These are phyloP conservation scores for Aphis craccivora DNA, from an alignment of 1,140 invertebrate genomes.

Conservation along the genomic window DNA sequence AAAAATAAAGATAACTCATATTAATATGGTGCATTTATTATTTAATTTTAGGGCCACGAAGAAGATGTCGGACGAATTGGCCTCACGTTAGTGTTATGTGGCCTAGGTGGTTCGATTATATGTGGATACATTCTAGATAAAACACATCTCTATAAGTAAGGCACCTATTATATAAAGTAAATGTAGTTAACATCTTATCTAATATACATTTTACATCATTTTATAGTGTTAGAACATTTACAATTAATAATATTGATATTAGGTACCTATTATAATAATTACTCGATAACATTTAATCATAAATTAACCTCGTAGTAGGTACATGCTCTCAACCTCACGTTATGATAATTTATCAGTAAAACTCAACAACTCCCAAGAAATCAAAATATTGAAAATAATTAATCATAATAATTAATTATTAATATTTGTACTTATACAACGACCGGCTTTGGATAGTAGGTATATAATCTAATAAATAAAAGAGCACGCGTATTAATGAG, in stretches of 20 bases:
- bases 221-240: background rate
- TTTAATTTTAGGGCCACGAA: conserved; percentile 70
- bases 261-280: background rate
- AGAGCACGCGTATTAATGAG: background rate
- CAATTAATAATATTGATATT: too few species aligned
- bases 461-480: too few species aligned
- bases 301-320: background rate
- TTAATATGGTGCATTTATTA: conserved; percentile 66
- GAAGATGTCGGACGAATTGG: conserved; percentile 86
- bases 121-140: conserved; percentile 87
- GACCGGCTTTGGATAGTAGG: background rate
- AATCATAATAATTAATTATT: background rate
- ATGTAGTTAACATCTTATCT: background rate
- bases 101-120: conserved; percentile 87
- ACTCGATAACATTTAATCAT: background rate
- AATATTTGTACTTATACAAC: background rate
- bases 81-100: conserved; percentile 84
- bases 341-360: background rate
- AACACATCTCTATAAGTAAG: conserved; percentile 81
- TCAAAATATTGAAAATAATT: background rate
- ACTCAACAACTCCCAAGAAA: background rate
- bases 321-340: background rate
- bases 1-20: conserved; percentile 65
- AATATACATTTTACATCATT: background rate
- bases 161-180: background rate